Conservation (phyloP, 2,888 invertebrate species). For the Platerodrilus igneus region DNA sequence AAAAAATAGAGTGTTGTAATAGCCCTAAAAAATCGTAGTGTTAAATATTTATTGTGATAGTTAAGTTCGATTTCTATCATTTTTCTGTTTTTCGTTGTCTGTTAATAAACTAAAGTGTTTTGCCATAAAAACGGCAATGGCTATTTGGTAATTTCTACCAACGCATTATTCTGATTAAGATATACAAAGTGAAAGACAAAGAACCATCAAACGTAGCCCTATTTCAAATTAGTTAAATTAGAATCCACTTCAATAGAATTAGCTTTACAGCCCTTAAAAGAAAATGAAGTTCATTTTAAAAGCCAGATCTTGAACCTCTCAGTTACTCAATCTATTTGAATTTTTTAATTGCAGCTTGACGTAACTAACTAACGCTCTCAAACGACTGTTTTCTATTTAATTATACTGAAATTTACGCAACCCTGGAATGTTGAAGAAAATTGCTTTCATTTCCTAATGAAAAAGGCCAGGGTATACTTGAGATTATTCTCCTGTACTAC, state of each 20-base stretch:
- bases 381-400: conserved; percentile 34
- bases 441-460: conserved; percentile 33
- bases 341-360: conserved; percentile 26
- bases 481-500: too few relatives aligned
- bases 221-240: conserved; percentile 19
- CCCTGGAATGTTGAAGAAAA: conserved; percentile 33
- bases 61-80: too few relatives aligned
- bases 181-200: too few relatives aligned
- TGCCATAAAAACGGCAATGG: too few relatives aligned
- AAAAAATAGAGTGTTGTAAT: too few relatives aligned
- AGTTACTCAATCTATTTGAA: conserved; percentile 25
- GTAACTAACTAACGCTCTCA: conserved; percentile 31
- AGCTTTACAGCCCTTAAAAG: conserved; percentile 15
- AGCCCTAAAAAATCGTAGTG: too few relatives aligned
- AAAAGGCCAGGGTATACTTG: too few relatives aligned
- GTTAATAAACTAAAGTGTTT: neutral
- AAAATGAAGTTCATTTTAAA: conserved; percentile 20
- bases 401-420: conserved; percentile 35
- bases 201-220: neutral
- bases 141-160: too few relatives aligned
- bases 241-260: conserved; percentile 20
- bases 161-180: too few relatives aligned
- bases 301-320: conserved; percentile 18
- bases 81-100: neutral
- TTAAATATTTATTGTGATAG: too few relatives aligned